Percentiles rank a stretch among this genome's conserved stretches.
Conservation (phyloP, 2,113 vertebrate genomes). For the Archocentrus centrarchus region DNA sequence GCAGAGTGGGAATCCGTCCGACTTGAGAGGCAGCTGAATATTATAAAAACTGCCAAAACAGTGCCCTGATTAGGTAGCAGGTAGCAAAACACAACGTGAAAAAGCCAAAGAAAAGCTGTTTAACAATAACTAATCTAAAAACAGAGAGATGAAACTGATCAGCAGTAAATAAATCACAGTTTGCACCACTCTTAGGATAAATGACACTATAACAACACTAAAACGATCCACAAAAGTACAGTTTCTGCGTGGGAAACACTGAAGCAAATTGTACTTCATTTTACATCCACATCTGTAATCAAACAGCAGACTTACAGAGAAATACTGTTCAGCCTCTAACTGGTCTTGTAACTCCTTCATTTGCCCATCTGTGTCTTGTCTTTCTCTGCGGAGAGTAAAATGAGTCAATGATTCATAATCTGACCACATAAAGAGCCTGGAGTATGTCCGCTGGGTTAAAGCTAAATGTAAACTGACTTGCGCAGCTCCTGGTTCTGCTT, state of each 20-base stretch:
- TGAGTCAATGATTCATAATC: not conserved
- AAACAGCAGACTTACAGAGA: conserved; percentile 87
- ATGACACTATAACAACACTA: not conserved
- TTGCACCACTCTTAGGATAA: not conserved
- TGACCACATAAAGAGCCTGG: not conserved
- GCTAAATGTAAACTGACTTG: conserved; percentile 81
- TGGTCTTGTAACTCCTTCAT: conserved; percentile 99
- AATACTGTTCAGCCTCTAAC: conserved; percentile 97
- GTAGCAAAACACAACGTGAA: not conserved
- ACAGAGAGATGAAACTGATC: not conserved
- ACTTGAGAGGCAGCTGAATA: not conserved
- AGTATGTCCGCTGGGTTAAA: not conserved
- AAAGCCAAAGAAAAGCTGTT: not conserved
- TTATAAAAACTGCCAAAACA: not conserved
- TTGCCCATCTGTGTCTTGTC: conserved; percentile 96
- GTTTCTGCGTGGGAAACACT: no score
- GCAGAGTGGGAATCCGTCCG: not conserved
- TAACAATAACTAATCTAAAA: not conserved
- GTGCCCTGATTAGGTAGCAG: not conserved
- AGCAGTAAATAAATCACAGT: not conserved
- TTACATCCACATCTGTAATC: not conserved
- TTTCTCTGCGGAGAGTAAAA: conserved; percentile 84
- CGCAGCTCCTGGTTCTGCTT: conserved; percentile 97
- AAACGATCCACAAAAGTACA: not conserved
- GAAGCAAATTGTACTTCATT: not conserved